These are phyloP conservation scores for Lepisosteus oculatus DNA, from an alignment of 2,113 vertebrate genomes.

Conservation along the genomic window DNA sequence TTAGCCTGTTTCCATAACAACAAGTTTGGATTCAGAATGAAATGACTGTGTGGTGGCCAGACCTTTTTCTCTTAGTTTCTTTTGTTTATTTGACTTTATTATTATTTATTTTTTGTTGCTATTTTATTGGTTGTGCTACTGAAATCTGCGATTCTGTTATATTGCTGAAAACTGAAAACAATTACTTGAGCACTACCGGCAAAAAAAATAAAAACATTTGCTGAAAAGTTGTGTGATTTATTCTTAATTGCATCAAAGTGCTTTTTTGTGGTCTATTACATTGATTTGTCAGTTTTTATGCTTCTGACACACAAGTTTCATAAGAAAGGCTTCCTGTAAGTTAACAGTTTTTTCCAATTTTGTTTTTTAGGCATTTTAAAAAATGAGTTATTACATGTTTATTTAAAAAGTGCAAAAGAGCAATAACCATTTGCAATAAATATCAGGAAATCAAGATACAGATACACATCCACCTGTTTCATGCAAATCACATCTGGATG, in stretches of 20 bases:
- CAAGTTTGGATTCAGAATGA: conserved; percentile 15
- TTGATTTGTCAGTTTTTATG: no score
- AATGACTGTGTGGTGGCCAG: not conserved
- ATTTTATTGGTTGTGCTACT: conserved; percentile 8
- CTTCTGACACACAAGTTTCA: no score
- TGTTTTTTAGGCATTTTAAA: no score
- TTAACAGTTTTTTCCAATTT: no score
- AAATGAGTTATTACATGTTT: no score
- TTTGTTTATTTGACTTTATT: conserved; percentile 5
- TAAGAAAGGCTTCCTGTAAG: no score
- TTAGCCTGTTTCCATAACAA: conserved; percentile 18
- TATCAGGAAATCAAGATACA: no score
- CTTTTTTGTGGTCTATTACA: not conserved
- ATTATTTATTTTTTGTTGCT: not conserved
- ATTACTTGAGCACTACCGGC: conserved; percentile 12
- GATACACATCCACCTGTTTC: no score
- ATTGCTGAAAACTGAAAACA: conserved; percentile 14
- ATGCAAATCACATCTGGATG: no score
- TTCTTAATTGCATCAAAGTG: not conserved
- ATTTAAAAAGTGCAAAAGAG: no score
- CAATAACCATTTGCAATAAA: no score
- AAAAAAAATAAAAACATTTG: conserved; percentile 19
- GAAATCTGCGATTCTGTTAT: conserved; percentile 18
- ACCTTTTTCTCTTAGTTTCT: not conserved
- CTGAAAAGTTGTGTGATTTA: conserved; percentile 7